Evolutionary conservation across 2,113 vertebrate species (phyloP), one percentile per base, ranked within the genome.

Genomic region (Corythoichthys intestinalis): DNA sequence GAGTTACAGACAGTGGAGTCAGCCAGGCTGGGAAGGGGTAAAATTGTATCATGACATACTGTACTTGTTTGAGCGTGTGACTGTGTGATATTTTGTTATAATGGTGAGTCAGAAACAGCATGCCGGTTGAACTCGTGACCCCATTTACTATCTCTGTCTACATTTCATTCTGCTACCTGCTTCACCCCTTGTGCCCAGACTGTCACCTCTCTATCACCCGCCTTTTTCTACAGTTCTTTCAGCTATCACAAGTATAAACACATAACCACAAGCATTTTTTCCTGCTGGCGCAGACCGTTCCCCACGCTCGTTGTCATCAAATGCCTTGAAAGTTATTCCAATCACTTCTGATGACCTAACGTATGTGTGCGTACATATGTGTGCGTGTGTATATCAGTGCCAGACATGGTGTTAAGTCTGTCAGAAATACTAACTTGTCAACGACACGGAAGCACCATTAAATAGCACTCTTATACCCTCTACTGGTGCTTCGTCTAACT

Each of bases 241-340:
- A 74, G 63, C 80, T 77, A 74, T 89, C 86, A 88, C 86, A 69
- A 84, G 79, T 78, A 77, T 85, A 91, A 90, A 90, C 86, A 81
- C 72, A 73, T 76, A 85, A 89, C 87, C 89, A 84, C 85, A 87
- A 69, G 84, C 86, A 87, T 88, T 84, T 82, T 84, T 28, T 78
- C 85, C 85, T 83, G 72, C 77, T 57, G 66, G 69, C 77, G 74
- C 73, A 63, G 59, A 79, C 86, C 78, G 68, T 41, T 49, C 39
- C 66, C 52, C 5, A 0, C 61, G 15, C 67, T 54, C 12, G 14
- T 35, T 66, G 85, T 88, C 85, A 85, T 69, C 66, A 78, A 67
- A 87, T 92, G 90, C 90, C 89, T 91, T 84, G 90, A 88, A 90
- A 86, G 68, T 86, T 83, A 82, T 72, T 69, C 79, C 82, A 72